Evolutionary conservation across 2,797 vertebrate genomes (phyloP).

Genomic region (Chelonia mydas): DNA sequence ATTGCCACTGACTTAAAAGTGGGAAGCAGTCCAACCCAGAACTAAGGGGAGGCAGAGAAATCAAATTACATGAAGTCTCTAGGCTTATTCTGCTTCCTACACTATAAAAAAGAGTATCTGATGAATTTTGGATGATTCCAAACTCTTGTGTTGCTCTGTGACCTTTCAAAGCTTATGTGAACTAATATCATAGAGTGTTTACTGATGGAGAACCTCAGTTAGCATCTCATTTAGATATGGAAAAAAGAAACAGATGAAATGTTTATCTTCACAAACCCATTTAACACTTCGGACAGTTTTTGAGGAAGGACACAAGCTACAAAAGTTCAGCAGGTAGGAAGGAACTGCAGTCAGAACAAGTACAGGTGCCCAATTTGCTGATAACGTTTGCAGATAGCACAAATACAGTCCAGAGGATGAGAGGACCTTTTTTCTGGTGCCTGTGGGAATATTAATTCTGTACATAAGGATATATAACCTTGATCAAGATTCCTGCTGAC

Average conservation of each 20-base stretch:
- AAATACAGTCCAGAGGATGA: neutral
- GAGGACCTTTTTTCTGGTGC: rapidly evolving
- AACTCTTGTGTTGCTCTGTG: rapidly evolving
- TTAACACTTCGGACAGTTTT: rapidly evolving
- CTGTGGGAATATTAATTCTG: neutral
- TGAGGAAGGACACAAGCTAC: neutral
- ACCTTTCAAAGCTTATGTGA: rapidly evolving
- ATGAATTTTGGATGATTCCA: neutral
- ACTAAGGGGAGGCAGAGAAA: neutral
- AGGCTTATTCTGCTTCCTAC: neutral
- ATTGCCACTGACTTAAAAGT: neutral
- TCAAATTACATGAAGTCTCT: neutral
- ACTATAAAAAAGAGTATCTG: rapidly evolving
- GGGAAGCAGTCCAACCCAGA: neutral
- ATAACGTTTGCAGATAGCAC: rapidly evolving
- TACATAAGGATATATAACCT: neutral
- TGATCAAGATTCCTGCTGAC: neutral
- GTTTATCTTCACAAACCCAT: neutral
- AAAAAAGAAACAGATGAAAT: neutral
- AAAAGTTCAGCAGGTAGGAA: neutral
- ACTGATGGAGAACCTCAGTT: neutral
- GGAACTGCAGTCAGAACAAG: neutral
- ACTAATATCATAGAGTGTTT: neutral
- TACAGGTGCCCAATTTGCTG: neutral
- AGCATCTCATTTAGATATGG: neutral